Evolutionary conservation across 1,140 invertebrate genomes (phyloP), one percentile per base, ranked within the genome.

Genomic region (Dendrolimus punctatus): DNA sequence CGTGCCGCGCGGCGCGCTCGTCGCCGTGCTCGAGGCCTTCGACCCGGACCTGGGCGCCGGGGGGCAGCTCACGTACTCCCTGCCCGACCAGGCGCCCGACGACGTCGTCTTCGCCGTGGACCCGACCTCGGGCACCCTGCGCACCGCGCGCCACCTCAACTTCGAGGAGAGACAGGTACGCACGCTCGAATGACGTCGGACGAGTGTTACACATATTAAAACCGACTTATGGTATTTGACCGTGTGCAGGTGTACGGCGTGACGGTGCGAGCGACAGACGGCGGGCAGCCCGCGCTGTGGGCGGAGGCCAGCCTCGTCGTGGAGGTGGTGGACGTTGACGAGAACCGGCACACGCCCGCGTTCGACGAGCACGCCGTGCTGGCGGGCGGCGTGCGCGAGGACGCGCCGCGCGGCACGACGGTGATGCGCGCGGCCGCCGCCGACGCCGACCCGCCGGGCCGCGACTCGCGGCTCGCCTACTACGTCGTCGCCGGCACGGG

Each of bases 291-390:
- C 0, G 87, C 92, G 0, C 79, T 96, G 42, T 91, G 90, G 36
- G 91, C 94, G 0, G 93, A 95, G 64, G 91, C 93, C 40, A 91
- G 91, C 45, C 88, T 96, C 10, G 91, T 95, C 8, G 91, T 99
- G 5, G 95, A 98, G 76, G 91, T 99, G 36, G 91, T 95, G 45
- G 96, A 99, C 86, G 96, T 99, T 7, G 96, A 98, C 76, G 96
- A 98, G 4, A 62, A 62, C 52, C 39, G 39, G 55, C 90, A 94
- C 72, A 86, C 95, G 37, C 98, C 98, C 0, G 84, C 90, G 42
- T 99, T 99, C 79, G 89, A 91, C 36, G 95, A 96, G 77, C 94
- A 94, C 9, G 67, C 95, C 9, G 71, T 96, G 40, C 87, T 93
- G 6, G 87, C 89, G 38, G 92, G 92, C 40, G 89, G 85, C 59